These are phyloP conservation scores for Stomatorhinus walkeri DNA, from an alignment of 2,797 vertebrate species.

Conservation along the genomic window DNA sequence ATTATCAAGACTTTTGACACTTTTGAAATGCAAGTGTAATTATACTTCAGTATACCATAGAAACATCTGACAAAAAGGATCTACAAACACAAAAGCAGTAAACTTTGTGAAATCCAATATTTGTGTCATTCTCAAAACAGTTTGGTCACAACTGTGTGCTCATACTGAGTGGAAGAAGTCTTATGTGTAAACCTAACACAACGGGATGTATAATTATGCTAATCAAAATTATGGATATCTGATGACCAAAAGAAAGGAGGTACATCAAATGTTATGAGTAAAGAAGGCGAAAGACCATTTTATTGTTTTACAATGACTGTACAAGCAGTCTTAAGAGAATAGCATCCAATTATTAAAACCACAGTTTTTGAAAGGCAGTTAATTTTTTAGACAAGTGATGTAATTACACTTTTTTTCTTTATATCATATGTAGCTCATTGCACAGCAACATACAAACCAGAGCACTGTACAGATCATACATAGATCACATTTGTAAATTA, in stretches of 20 bases:
- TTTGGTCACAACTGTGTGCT: not conserved
- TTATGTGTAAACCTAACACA: not conserved
- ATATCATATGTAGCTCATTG: not conserved
- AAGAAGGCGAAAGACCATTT: not conserved
- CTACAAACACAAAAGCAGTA: not conserved
- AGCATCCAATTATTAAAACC: not conserved
- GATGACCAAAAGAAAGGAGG: not conserved
- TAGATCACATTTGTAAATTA: not conserved
- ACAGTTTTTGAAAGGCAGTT: not conserved
- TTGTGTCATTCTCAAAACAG: not conserved
- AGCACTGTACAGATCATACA: not conserved
- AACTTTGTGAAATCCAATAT: not conserved
- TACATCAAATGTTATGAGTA: not conserved
- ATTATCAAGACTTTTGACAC: not conserved
- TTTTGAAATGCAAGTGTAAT: not conserved
- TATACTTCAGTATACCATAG: not conserved
- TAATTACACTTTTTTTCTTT: not conserved
- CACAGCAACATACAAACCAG: slow-evolving; percentile 6
- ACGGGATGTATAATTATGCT: not conserved
- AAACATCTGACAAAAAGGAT: not conserved
- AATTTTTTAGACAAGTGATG: not conserved
- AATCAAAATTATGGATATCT: not conserved
- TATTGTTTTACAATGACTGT: not conserved
- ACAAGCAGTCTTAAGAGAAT: not conserved
- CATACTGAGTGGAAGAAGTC: not conserved